A percentile compares a stretch with the other conserved stretches of the same genome.
Conservation (phyloP, 2,888 invertebrate species). For the Tetrapedia diversipes region DNA sequence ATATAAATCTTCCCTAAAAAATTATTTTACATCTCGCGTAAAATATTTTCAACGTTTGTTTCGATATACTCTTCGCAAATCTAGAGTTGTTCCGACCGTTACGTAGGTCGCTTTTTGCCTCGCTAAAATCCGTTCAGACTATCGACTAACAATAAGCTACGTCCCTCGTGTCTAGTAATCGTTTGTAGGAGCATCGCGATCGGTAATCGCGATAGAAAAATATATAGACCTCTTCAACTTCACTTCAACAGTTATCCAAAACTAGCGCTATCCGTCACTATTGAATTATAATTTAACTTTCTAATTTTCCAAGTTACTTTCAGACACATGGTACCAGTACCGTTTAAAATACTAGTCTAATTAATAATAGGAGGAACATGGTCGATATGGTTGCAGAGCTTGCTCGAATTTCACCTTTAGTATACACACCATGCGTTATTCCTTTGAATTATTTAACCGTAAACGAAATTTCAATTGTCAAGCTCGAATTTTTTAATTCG, state of each 20-base stretch:
- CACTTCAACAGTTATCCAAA: slow-evolving; percentile 45
- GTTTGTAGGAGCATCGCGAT: slow-evolving; percentile 55
- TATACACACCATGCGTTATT: not conserved
- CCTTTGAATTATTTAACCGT: not conserved
- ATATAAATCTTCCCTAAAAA: not conserved
- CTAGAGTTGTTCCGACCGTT: not conserved
- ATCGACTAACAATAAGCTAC: slow-evolving; percentile 53
- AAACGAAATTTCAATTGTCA: not conserved
- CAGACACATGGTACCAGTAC: slow-evolving; percentile 17
- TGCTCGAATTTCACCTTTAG: not conserved
- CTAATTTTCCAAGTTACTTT: no score
- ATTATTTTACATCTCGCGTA: not conserved
- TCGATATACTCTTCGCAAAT: not conserved
- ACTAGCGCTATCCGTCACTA: slow-evolving; percentile 54
- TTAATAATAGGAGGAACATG: slow-evolving; percentile 25
- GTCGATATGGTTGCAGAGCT: not conserved
- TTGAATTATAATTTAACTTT: slow-evolving; percentile 41
- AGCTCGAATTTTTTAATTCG: no score
- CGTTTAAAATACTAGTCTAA: slow-evolving; percentile 14
- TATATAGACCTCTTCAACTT: slow-evolving; percentile 61
- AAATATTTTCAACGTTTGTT: not conserved
- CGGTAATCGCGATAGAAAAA: slow-evolving; percentile 62
- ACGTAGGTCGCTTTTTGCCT: not conserved
- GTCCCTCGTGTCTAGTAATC: slow-evolving; percentile 35
- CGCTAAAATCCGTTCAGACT: slow-evolving; percentile 35